Evolutionary conservation across 2,888 invertebrate genomes (phyloP), one percentile per base, ranked within the genome.

Genomic region (Tethea ocularis): DNA sequence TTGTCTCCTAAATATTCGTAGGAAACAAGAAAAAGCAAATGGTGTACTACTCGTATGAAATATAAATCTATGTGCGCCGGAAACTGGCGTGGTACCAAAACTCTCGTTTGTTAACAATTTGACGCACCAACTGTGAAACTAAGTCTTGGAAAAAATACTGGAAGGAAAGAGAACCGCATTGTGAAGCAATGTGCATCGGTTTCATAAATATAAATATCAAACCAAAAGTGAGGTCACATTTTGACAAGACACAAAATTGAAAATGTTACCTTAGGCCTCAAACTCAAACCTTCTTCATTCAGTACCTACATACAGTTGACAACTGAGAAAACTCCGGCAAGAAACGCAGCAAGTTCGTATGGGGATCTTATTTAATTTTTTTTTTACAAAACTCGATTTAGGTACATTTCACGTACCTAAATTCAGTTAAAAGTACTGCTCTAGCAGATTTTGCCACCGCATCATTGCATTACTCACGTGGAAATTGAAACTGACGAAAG

Each of bases 21-120:
- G 17, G n/a, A 52, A 26, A 56, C 41, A 57, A 57, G 52, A 41
- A 60, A 59, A 60, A 57, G 46, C 55, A 61, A 57, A 63, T 46
- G 29, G 67, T 68, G 65, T 67, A 67, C 67, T 67, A 67, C 67
- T 69, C 66, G 67, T 65, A 63, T 69, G 61, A 71, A 71, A 70
- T 73, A 74, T 71, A 75, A 75, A 80, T 76, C 67, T 36, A n/a
- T n/a, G 36, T 15, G 36, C 60, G 56, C 58, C 67, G 72, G 70
- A 77, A 77, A 72, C 76, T 81, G 83, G 81, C 79, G 62, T 61
- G 29, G 61, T 63, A 76, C 78, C 83, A 82, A 79, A 76, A 78
- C 69, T 75, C 71, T 74, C 74, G 68, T 77, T 80, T 72, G 60
- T 71, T 61, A 71, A 71, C 74, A 63, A 76, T 79, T 75, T 75